Base-by-base conservation (phyloP, 1,140 invertebrate species). In the Arctopsyche grandis region DNA sequence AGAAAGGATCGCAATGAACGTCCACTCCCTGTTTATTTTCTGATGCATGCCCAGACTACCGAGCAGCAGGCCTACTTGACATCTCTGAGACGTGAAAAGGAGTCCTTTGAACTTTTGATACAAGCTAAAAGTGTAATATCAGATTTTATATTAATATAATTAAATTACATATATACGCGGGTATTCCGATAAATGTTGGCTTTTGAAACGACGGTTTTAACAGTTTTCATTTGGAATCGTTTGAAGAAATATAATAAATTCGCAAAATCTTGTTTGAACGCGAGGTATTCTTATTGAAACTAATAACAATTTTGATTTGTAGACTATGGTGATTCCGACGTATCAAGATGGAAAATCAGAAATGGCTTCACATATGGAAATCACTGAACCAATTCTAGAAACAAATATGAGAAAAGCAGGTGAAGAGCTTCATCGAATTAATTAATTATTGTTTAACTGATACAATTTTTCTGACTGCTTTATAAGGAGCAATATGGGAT, bases 41-140 rank as follows among this genome's bases (percentile, higher is more conserved):
- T 98, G 22, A 92, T 98, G 66, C 97, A 98, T 85, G 92, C 93
- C 10, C 94, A 93, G 24, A 98, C 97, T 19, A 94, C 97, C 0
- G 98, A 99, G 89, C 98, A 99, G 86, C 98, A 99, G 89, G 92
- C 94, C 1, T 99, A 98, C 87, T 88, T 99, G 14, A 98, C 96
- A 0, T 92, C 94, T 5, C 88, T 99, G 60, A 90, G 95, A 78
- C 91, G 93, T 80, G 98, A 99, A 87, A 99, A 99, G 86, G 92
- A 96, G 85, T 95, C 97, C 0, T 99, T 99, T 89, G 97, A 99
- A 86, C 90, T 91, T 82, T 90, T 99, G 4, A 98, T 98, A 81
- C 91, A 94, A 85, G 93, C 96, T 22, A 99, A 99, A 90, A 93
- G 94, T 84, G 95, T 97, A 89, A n/a, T n/a, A n/a, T n/a, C n/a